These are phyloP conservation scores for Ephialtes manifestator DNA, from an alignment of 2,888 invertebrate genomes.

Conservation along the genomic window DNA sequence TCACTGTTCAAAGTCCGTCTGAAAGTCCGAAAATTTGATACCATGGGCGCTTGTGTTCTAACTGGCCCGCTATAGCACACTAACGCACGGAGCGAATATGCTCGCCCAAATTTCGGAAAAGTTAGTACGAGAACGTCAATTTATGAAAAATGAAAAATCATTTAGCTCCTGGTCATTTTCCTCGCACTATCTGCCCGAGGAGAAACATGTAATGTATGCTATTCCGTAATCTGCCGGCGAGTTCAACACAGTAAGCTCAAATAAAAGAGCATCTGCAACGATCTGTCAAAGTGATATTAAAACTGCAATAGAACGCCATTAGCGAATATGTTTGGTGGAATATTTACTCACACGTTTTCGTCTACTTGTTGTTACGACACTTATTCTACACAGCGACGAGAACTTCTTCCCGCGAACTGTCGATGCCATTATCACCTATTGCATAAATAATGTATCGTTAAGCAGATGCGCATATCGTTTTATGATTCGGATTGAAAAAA, in stretches of 20 bases:
- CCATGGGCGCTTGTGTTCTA: no score
- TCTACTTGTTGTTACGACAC: background rate
- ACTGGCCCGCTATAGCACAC: no score
- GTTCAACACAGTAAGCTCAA: background rate
- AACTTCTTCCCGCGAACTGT: background rate
- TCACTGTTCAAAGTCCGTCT: no score
- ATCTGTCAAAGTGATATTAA: slow-evolving; percentile 39
- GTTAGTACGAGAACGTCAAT: no score
- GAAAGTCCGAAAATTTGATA: no score
- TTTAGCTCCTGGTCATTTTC: background rate
- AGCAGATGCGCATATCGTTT: background rate
- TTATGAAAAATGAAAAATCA: background rate
- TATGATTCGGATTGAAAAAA: background rate
- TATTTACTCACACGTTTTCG: background rate
- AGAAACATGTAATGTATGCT: slow-evolving; percentile 11
- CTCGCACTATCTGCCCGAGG: background rate
- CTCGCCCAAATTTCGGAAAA: no score
- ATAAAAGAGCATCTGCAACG: slow-evolving; percentile 10
- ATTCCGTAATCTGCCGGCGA: slow-evolving; percentile 24
- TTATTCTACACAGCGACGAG: background rate
- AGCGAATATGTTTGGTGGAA: background rate
- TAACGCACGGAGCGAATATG: no score
- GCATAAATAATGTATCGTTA: background rate
- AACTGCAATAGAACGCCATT: slow-evolving; percentile 27
- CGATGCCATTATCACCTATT: slow-evolving; percentile 7